Evolutionary conservation across 2,888 invertebrate species (phyloP), one percentile per base, ranked within the genome.

Genomic region (Acleris laterana): DNA sequence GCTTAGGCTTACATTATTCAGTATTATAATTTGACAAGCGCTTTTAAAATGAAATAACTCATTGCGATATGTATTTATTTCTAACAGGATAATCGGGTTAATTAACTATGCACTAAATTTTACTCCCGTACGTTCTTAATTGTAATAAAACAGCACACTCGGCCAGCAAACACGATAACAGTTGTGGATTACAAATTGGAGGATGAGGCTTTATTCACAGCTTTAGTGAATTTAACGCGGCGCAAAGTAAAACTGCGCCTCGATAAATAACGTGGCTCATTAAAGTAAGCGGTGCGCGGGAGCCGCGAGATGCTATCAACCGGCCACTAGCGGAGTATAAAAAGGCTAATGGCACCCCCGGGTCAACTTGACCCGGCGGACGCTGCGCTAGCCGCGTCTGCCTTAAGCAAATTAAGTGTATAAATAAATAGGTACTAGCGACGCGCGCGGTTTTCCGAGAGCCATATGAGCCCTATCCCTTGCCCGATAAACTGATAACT

Each of bases 231-330:
- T 68, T 61, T 63, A 71, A 65, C 57, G 66, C 70, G 71, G 67
- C 71, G 69, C 72, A 74, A 76, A 80, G 79, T 79, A 77, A 77
- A 83, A 85, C 82, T 83, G 75, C 75, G 77, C 75, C 70, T 76
- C 84, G 81, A 86, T 87, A 89, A 89, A 88, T 85, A 87, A 83
- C 83, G 80, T 74, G 79, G 79, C 81, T 87, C 87, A 87, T 89
- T 89, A 89, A 88, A 86, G 82, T 79, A 80, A 85, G 86, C 87
- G 88, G 85, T 86, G 85, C 84, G 83, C 88, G 87, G 88, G 78
- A 88, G 88, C 85, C 72, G 72, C 75, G 78, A 84, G 89, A 90
- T 91, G 78, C 77, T 89, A 89, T 90, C 90, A 70, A 74, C 74
- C 77, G 75, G 82, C 86, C 85, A 84, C 87, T 80, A 82, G 81